Base-by-base conservation (phyloP, 2,113 vertebrate species). In the Eretmochelys imbricata region DNA sequence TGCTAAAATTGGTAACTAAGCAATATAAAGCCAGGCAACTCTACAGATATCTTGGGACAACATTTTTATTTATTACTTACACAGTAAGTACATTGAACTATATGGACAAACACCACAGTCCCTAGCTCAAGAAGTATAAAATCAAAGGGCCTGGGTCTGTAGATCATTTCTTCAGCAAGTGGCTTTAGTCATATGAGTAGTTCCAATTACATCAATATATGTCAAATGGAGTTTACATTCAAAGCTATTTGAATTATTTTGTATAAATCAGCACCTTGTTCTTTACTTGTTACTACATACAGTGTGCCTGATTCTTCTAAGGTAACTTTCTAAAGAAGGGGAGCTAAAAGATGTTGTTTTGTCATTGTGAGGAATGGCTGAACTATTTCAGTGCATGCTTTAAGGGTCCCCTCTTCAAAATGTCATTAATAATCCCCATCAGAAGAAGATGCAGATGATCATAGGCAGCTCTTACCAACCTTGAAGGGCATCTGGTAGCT, bases 161-260 rank as follows among this genome's bases (percentile, higher is more conserved):
- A n/a, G 65, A 69, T 5, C 35, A 38, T 69, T 69, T 69, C 17
- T 69, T 69, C 65, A 38, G 65, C 65, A 69, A 69, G 35, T 69
- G 65, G 35, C 35, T 38, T 69, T 38, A 20, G 17, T 38, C 35
- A 69, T n/a, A 9, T 69, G 35, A 69, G 14, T n/a, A 69, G 35
- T 69, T 69, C 8, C 35, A 69, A 19, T 69, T n/a, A 38, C 35
- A 38, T 91, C 85, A 83, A 51, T 93, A 87, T 62, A 75, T 75
- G 85, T 88, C 81, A 89, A 95, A 84, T 51, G 49, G 59, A 89
- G 83, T 82, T 78, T 88, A 87, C 51, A 46, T 75, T 89, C 92
- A 90, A 95, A 96, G 82, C 78, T 78, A 80, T 89, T 17, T 80
- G 49, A 93, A 83, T 91, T 85, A 65, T 55, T 92, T 89, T 69